Conservation (phyloP, 2,113 vertebrate species). For the Felis chaus region DNA sequence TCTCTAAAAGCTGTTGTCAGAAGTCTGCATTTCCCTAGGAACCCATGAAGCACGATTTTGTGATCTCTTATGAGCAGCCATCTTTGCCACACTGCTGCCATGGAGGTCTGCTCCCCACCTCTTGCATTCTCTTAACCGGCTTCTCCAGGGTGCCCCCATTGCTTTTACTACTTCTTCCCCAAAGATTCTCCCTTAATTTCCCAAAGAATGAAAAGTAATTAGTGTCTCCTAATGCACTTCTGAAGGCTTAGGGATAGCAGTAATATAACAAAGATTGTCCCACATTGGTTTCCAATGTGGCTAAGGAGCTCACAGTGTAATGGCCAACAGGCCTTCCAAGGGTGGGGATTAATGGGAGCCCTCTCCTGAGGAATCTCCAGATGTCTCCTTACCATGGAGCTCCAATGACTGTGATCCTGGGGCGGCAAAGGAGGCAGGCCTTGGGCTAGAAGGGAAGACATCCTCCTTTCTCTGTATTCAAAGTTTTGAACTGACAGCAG, state of each 20-base stretch:
- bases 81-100: neutral
- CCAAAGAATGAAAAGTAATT: neutral
- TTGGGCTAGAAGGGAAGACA: neutral
- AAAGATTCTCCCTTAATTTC: neutral
- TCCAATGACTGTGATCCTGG: neutral
- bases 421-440: neutral
- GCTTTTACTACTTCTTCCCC: neutral
- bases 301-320: neutral
- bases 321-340: neutral
- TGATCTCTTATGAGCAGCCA: neutral
- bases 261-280: neutral
- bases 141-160: neutral
- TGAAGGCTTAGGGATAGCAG: neutral
- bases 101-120: neutral
- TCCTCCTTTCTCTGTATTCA: neutral
- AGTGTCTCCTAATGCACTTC: neutral
- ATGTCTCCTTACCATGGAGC: neutral
- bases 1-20: neutral
- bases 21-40: neutral
- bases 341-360: accelerated
- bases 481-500: neutral
- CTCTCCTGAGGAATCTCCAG: neutral
- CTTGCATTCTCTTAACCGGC: neutral
- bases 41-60: neutral
- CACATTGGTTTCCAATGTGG: neutral